phyloP scores from a whole-genome alignment of 2,113 vertebrate species.

The Apteryx mantelli region DNA sequence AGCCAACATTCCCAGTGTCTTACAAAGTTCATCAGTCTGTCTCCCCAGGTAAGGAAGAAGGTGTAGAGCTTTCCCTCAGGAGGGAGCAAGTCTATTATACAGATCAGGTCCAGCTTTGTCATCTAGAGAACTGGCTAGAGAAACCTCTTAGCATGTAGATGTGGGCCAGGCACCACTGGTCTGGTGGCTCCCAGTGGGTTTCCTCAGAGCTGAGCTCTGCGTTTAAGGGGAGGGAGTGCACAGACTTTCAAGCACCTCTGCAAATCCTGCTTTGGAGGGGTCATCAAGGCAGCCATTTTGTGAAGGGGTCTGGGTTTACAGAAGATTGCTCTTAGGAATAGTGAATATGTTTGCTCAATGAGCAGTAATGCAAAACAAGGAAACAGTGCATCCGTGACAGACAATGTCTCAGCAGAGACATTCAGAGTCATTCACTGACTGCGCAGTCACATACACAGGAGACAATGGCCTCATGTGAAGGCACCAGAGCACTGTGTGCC shows the following conservation, averaged over 20 bases:
- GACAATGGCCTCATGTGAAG: rapidly evolving
- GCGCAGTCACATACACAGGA: background rate
- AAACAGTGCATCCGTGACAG: background rate
- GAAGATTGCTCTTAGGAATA: background rate
- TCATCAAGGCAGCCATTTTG: rapidly evolving
- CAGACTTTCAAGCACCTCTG: background rate
- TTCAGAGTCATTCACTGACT: background rate
- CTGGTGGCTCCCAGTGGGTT: background rate
- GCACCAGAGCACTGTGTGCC: background rate
- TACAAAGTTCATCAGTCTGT: background rate
- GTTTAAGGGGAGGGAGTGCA: background rate
- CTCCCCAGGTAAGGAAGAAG: background rate
- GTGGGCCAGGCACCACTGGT: rapidly evolving
- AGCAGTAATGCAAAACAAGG: background rate
- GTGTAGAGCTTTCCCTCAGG: background rate
- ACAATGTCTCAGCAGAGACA: background rate
- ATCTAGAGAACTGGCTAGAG: background rate
- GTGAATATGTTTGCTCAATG: background rate
- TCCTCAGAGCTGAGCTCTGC: background rate
- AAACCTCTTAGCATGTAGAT: background rate
- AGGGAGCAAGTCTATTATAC: background rate
- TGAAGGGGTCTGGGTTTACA: rapidly evolving
- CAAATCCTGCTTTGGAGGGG: background rate
- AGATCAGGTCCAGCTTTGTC: background rate
- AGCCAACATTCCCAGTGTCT: background rate